Base-by-base conservation (phyloP, 2,888 invertebrate genomes). In the Elegia similella region DNA sequence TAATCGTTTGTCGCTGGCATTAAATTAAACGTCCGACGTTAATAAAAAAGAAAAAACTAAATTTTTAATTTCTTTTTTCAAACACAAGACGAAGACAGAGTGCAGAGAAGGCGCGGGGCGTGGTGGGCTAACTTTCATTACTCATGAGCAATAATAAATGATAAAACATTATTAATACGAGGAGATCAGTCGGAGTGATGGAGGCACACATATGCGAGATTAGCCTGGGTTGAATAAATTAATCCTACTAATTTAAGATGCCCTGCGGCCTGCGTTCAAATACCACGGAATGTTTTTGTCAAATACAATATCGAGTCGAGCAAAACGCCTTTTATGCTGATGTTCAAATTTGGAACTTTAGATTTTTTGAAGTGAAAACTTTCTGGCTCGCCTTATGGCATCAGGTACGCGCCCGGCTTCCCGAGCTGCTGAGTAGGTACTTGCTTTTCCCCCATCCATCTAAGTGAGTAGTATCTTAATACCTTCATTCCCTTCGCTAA, bases 121-220 rank as follows among this genome's bases (percentile, higher is more conserved):
- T 87, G 88, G 82, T 83, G 64, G 82, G 74, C 80, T 82, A 84
- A 89, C 84, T 89, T 89, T 88, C 91, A 91, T 91, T 90, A 91
- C 90, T 90, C 90, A 89, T 75, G 72, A 75, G 76, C 78, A 75
- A 81, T 91, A 88, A 91, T 89, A 91, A 91, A 91, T 91, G 89
- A 91, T 91, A 91, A 90, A 87, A 89, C 89, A 91, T 91, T 91
- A 91, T 91, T 90, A 91, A 90, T 90, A 85, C 79, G 79, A 74
- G 70, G 80, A 81, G 86, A 89, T 88, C 86, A 83, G 74, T 75
- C 77, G 78, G 75, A 80, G 75, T 82, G 86, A 88, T 84, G 85
- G 79, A 81, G 77, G 72, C 72, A 69, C 72, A 67, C 82, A 76
- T 78, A 78, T 74, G 76, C 73, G 78, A 78, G 82, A 84, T 83